A percentile compares a stretch with the other conserved stretches of the same genome.
phyloP scores from a whole-genome alignment of 2,888 invertebrate genomes.

The Acrocera orbiculus region DNA sequence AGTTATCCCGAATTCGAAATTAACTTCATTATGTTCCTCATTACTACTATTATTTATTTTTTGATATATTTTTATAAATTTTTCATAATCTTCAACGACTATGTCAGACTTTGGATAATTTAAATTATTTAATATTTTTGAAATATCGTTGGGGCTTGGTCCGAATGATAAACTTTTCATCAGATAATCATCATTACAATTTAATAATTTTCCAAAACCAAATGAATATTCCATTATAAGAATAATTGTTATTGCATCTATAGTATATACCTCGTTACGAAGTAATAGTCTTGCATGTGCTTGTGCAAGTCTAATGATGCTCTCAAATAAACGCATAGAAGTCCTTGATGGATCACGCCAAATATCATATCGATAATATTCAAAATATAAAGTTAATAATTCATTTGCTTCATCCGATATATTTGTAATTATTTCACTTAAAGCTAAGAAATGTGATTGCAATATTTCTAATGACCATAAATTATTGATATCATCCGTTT shows the following conservation, averaged over 20 bases:
- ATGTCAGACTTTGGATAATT: too few species aligned
- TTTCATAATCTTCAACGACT: too few species aligned
- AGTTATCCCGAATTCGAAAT: too few species aligned
- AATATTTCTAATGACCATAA: conserved; percentile 38
- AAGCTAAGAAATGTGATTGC: conserved; percentile 55
- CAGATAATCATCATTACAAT: conserved; percentile 7
- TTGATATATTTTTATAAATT: too few species aligned
- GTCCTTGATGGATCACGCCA: conserved; percentile 59
- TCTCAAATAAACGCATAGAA: conserved; percentile 71
- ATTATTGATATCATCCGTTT: too few species aligned
- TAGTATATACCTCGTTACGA: conserved; percentile 47
- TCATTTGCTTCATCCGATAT: conserved; percentile 51
- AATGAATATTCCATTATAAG: conserved; percentile 41
- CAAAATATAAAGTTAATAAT: conserved; percentile 59
- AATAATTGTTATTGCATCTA: conserved; percentile 69
- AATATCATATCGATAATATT: conserved; percentile 48
- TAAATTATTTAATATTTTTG: too few species aligned
- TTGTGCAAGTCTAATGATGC: conserved; percentile 68
- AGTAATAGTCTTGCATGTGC: conserved; percentile 78
- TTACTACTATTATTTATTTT: too few species aligned
- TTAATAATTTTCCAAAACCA: conserved; percentile 13
- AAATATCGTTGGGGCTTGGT: too few species aligned
- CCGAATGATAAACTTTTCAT: conserved; percentile 11
- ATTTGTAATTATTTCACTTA: conserved; percentile 48
- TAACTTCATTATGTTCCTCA: too few species aligned